A percentile compares a stretch with the other conserved stretches of the same genome.
Evolutionary conservation across 2,888 invertebrate species (phyloP).

Genomic region (Drosophila barbarae): DNA sequence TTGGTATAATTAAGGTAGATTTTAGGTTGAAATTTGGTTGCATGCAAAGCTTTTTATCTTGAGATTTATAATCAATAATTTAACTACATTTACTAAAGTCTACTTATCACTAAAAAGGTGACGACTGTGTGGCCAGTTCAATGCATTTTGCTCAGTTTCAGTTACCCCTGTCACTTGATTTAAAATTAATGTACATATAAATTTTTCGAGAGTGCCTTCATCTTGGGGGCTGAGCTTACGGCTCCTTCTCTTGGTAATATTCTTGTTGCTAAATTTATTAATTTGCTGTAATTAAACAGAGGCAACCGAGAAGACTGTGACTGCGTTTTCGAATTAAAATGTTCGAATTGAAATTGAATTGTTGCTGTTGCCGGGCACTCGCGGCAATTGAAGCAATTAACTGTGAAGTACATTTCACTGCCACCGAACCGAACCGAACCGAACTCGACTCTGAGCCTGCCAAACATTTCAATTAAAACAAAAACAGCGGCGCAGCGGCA

Average conservation of each 20-base stretch:
- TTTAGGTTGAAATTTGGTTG: neutral
- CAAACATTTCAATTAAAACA: constrained; percentile 71
- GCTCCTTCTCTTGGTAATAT: neutral
- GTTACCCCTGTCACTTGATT: constrained; percentile 2
- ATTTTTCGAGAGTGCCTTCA: constrained; percentile 25
- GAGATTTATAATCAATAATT: neutral
- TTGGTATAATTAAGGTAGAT: neutral
- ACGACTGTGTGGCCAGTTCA: constrained; percentile 5
- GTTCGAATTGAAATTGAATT: constrained; percentile 35
- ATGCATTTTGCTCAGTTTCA: constrained; percentile 12
- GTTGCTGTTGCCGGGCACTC: constrained; percentile 39
- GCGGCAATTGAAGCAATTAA: constrained; percentile 68
- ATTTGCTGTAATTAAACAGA: constrained; percentile 49
- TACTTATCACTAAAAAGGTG: neutral
- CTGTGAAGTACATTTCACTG: constrained; percentile 65
- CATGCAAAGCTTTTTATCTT: no score
- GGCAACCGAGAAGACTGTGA: neutral
- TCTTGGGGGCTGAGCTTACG: neutral
- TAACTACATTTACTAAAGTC: neutral
- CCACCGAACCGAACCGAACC: constrained; percentile 11
- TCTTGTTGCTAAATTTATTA: constrained; percentile 15
- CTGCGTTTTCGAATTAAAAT: constrained; percentile 16
- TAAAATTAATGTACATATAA: neutral
- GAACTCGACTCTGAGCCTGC: constrained; percentile 36
- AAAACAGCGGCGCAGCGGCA: constrained; percentile 12